A percentile compares a stretch with the other conserved stretches of the same genome.
These are phyloP conservation scores for Orycteropus afer DNA, from an alignment of 2,113 vertebrate species.

Conservation along the genomic window DNA sequence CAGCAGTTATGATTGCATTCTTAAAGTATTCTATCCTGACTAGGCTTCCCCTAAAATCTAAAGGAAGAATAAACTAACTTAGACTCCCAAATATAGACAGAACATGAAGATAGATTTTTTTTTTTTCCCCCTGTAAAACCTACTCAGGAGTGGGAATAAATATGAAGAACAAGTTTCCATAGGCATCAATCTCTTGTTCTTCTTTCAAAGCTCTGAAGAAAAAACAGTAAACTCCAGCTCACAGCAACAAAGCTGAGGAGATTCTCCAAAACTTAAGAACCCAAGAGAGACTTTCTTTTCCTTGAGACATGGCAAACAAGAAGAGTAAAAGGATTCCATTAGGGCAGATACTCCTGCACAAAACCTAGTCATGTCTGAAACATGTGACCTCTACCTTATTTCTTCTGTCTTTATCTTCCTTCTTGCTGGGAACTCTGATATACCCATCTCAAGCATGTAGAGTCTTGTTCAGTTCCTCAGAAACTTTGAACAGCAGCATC, in stretches of 20 bases:
- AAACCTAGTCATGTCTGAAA: not conserved
- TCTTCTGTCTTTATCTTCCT: not conserved
- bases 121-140: not conserved
- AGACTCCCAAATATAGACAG: not conserved
- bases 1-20: conserved; percentile 15
- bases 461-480: not conserved
- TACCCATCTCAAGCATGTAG: not conserved
- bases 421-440: not conserved
- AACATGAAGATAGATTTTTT: not conserved
- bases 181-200: not conserved
- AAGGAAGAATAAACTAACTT: not conserved
- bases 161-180: not conserved
- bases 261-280: not conserved
- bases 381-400: not conserved
- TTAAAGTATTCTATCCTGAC: conserved; percentile 23
- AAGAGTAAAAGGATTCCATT: rapidly evolving
- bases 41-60: not conserved
- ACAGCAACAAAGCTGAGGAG: not conserved
- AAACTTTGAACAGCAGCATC: not conserved
- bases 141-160: not conserved
- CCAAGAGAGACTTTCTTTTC: not conserved
- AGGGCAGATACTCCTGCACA: not conserved
- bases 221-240: not conserved
- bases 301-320: not conserved
- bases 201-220: not conserved